Base-by-base conservation (phyloP, 2,888 invertebrate genomes). In the Drosophila nigricruria region DNA sequence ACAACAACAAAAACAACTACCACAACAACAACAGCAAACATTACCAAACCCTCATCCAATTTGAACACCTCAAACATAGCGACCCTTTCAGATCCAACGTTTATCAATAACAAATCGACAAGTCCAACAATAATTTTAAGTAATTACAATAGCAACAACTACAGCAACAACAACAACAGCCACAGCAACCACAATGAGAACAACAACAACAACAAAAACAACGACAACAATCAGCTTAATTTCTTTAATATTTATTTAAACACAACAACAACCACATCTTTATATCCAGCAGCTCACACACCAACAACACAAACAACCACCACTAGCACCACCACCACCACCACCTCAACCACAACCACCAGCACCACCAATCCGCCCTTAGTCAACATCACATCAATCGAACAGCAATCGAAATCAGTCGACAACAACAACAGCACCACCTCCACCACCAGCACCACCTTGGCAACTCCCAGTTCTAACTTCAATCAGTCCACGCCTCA, bases 231-330 rank as follows among this genome's bases (percentile, higher is more conserved):
- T 42, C 63, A 43, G 47, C 18, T 54, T 56, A 73, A 75, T 66
- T 45, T 65, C 60, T 63, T 69, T 53, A 74, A 70, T 64, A 62
- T 64, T 81, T 72, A 79, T 75, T 72, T 67, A 67, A 45, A 64
- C 50, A 73, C 82, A 68, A 62, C 65, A 70, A 77, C 72, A 61
- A 57, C 32, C 27, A 81, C 81, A 89, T 89, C 81, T 89, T 75
- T 89, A 81, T 86, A 88, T 86, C 85, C 86, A 88, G 82, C 89
- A 86, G 86, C 86, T 89, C 77, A 88, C 61, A 76, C 74, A 78
- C 76, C 76, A 65, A 42, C 52, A 50, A 30, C 42, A 43, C 59
- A 40, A 61, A 10, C 60, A 50, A 64, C 60, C 50, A 62, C 73
- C 49, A 59, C 38, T 32, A 66, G 14, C 57, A 49, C 53, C 27